Conservation (phyloP, 1,140 invertebrate species). For the Drosophila bocki region DNA sequence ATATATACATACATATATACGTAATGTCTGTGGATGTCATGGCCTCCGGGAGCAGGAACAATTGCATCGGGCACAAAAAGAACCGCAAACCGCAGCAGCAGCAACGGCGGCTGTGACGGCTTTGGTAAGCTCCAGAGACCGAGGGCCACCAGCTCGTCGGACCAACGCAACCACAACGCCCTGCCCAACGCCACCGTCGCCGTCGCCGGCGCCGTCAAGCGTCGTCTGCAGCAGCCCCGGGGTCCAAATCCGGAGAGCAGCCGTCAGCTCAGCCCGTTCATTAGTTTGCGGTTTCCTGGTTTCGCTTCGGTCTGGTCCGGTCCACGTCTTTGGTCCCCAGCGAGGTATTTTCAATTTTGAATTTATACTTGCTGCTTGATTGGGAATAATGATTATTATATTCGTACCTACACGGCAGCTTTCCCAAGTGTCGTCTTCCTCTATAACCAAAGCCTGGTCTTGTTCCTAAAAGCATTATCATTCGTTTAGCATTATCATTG, state of each 20-base stretch:
- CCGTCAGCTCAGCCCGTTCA: slow-evolving; percentile 52
- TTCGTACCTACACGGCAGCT: not conserved
- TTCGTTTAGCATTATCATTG: slow-evolving; percentile 1
- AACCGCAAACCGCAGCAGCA: slow-evolving; percentile 74
- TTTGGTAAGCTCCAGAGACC: slow-evolving; percentile 73
- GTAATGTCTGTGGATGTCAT: slow-evolving; percentile 59
- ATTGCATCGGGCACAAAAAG: slow-evolving; percentile 79
- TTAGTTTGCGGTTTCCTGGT: slow-evolving; percentile 73
- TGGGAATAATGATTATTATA: slow-evolving; percentile 31
- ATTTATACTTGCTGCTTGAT: slow-evolving; percentile 16
- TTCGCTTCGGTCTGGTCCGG: slow-evolving; percentile 39
- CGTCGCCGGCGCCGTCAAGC: slow-evolving; percentile 16
- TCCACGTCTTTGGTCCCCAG: slow-evolving; percentile 20
- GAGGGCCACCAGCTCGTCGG: slow-evolving; percentile 54
- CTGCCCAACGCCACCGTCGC: slow-evolving; percentile 41
- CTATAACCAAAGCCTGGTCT: not conserved
- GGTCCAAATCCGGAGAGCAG: slow-evolving; percentile 29
- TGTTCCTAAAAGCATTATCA: not conserved
- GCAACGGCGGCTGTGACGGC: slow-evolving; percentile 53
- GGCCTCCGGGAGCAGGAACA: slow-evolving; percentile 62
- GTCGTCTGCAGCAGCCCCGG: slow-evolving; percentile 51
- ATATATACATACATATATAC: slow-evolving; percentile 12
- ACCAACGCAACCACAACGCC: slow-evolving; percentile 69
- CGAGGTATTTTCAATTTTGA: slow-evolving; percentile 51
- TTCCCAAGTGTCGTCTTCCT: not conserved